Evolutionary conservation across 2,888 invertebrate genomes (phyloP).

Genomic region (Parnassius apollo): DNA sequence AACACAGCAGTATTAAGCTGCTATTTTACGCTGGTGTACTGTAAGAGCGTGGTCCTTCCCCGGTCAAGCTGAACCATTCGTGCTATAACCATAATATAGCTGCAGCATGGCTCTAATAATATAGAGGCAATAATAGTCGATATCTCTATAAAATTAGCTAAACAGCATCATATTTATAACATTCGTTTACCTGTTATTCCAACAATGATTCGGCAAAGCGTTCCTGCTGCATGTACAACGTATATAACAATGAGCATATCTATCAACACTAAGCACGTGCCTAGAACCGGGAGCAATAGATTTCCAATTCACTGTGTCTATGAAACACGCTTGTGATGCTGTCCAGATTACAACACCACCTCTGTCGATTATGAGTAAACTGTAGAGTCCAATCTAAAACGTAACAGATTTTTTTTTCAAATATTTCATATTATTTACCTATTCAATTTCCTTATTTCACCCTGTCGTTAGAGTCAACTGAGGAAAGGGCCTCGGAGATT

Average conservation of each 20-base stretch:
- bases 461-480: too few species aligned
- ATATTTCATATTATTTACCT: too few species aligned
- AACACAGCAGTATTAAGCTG: too few species aligned
- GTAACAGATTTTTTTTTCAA: slow-evolving; percentile 33
- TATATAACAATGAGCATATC: slow-evolving; percentile 47
- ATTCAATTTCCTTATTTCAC: too few species aligned
- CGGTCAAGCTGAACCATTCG: too few species aligned
- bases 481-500: too few species aligned
- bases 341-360: slow-evolving; percentile 91
- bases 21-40: too few species aligned
- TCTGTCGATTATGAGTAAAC: slow-evolving; percentile 86
- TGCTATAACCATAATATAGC: too few species aligned
- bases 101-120: too few species aligned
- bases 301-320: slow-evolving; percentile 75
- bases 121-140: too few species aligned
- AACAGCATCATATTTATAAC: not conserved
- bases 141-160: too few species aligned
- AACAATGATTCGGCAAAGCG: slow-evolving; percentile 54
- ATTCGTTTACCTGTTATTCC: slow-evolving; percentile 57
- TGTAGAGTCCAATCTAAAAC: slow-evolving; percentile 87
- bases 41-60: too few species aligned
- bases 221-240: slow-evolving; percentile 52
- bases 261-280: slow-evolving; percentile 52
- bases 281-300: slow-evolving; percentile 55
- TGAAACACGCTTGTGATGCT: slow-evolving; percentile 88